A percentile compares a stretch with the other conserved stretches of the same genome.
Evolutionary conservation across 2,113 vertebrate genomes (phyloP).

Genomic region (pig (Sus scrofa)): DNA sequence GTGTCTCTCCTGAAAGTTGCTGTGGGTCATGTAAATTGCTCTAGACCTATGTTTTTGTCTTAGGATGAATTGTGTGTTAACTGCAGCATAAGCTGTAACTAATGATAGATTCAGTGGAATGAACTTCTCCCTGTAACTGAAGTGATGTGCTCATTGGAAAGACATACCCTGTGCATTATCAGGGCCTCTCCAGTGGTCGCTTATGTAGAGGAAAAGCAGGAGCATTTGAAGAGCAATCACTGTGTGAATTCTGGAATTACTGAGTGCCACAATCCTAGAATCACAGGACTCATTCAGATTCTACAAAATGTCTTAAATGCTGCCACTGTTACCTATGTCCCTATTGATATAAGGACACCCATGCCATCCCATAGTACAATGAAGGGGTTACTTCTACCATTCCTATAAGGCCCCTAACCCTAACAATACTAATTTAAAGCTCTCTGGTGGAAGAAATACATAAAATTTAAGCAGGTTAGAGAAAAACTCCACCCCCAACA

Average conservation of each 20-base stretch:
- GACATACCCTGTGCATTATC: fast-evolving
- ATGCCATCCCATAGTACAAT: neutral
- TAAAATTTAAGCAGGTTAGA: neutral
- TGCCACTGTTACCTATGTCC: neutral
- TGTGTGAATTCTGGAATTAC: neutral
- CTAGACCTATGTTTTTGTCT: neutral
- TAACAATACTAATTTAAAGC: neutral
- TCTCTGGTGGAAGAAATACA: neutral
- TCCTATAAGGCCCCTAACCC: neutral
- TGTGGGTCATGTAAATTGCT: neutral
- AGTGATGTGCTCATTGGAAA: neutral
- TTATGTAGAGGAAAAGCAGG: neutral
- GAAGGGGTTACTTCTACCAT: neutral
- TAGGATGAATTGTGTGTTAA: neutral
- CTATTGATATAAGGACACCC: neutral
- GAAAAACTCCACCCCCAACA: neutral
- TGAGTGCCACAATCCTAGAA: neutral
- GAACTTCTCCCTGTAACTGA: neutral
- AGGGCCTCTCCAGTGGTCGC: neutral
- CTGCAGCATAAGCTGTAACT: neutral
- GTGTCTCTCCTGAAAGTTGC: neutral
- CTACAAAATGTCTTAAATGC: neutral
- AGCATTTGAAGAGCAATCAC: neutral
- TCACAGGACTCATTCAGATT: neutral
- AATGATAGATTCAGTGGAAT: neutral